Evolutionary conservation across 1,140 invertebrate species (phyloP), one percentile per base, ranked within the genome.

Genomic region (Agrilus planipennis): DNA sequence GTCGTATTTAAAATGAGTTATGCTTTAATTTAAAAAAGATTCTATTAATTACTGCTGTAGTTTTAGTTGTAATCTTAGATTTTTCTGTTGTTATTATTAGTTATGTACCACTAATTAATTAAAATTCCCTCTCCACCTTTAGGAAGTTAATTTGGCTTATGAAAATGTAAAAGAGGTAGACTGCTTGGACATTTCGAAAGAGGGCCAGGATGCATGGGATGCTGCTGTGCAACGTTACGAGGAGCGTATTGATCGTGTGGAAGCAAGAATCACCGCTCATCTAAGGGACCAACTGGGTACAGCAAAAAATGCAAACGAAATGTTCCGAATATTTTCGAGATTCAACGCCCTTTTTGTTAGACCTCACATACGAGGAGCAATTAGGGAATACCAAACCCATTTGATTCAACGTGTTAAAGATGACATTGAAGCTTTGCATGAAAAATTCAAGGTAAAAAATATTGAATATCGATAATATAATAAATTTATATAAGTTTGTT

Each of bases 111-210:
- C n/a, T n/a, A n/a, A n/a, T n/a, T n/a, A n/a, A n/a, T n/a, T n/a
- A n/a, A n/a, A n/a, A n/a, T n/a, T n/a, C n/a, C n/a, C n/a, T n/a
- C n/a, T n/a, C n/a, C n/a, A n/a, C n/a, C n/a, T 62, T 12, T 52
- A 67, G 63, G 76, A 95, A 72, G 92, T 98, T 0, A 93, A 94
- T 63, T 66, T 94, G 41, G 95, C 95, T 0, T 99, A 99, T 63
- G 93, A 98, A 60, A 94, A 95, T 66, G 89, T 99, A 0, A 98
- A 98, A 61, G 93, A 97, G 71, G 90, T 99, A 0, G 93, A 99
- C 63, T 95, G 92, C 50, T 67, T 99, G 51, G 95, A 99, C 61
- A 94, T 99, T 19, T 84, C 84, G 9, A 90, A 91, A 53, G 95
- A 99, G 63, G 95, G 95, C 3, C 80, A 81, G 21, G 91, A 97